Evolutionary conservation across 2,113 vertebrate genomes (phyloP), one percentile per base, ranked within the genome.

Genomic region (Ardeotis arabs): DNA sequence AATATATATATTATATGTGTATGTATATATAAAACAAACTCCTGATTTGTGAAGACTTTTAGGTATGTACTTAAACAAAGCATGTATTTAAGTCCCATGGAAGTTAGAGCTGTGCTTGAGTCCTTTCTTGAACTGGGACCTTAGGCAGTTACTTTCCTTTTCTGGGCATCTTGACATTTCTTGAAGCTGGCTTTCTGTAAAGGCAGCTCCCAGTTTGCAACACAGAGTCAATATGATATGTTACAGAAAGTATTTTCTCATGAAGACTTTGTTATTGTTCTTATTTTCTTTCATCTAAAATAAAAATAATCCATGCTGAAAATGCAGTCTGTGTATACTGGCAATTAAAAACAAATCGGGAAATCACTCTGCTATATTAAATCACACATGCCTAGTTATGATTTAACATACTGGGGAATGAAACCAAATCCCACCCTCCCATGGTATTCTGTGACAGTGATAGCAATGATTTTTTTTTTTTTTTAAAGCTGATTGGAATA

Each of bases 301-400:
- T 93, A 94, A 95, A 95, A 97, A 92, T 91, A 96, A 87, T 77
- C 95, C 62, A 93, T 82, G 89, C 84, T 94, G 84, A 96, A 97
- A 96, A 87, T 91, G 66, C 80, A 89, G 77, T 55, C 58, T 96
- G n/a, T 91, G 53, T 89, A 59, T 77, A 76, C 66, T 95, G 76
- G 82, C 87, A 95, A 95, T 97, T 95, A 94, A 96, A 94, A 96
- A 84, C 63, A 90, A 89, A 96, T 92, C 93, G 94, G 89, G 81
- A 95, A 96, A 82, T 92, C 90, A 79, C 74, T 95, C 49, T 95
- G 72, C 84, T 95, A 56, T 96, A 94, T 96, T 84, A 94, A 94
- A 89, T 89, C 90, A 90, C 84, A 89, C 58, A 64, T 93, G 88
- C 84, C 89, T 96, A 91, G 88, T 86, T 94, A 94, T 79, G 93